A percentile compares a stretch with the other conserved stretches of the same genome.
Conservation (phyloP, 2,113 vertebrate species). For the Deroptyus accipitrinus region DNA sequence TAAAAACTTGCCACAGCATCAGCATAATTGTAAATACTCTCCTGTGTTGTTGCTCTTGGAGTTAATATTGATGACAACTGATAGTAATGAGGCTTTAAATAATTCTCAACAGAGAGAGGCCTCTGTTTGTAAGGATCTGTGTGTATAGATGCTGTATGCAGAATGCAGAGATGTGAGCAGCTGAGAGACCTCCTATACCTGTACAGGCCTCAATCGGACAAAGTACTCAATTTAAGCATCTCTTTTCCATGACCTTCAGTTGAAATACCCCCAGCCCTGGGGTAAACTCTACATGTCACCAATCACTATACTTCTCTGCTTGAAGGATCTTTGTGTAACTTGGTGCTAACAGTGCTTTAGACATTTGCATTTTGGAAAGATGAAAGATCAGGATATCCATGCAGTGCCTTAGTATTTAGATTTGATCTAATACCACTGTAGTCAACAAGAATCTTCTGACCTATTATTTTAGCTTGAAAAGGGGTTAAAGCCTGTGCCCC, state of each 20-base stretch:
- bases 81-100: neutral
- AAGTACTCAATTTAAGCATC: neutral
- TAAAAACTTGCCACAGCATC: neutral
- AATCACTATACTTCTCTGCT: too few species aligned
- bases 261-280: neutral
- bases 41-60: neutral
- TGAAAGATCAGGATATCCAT: rapidly evolving
- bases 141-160: rapidly evolving
- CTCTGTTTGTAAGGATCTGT: neutral
- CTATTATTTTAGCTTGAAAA: neutral
- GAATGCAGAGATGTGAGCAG: neutral
- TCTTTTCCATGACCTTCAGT: neutral
- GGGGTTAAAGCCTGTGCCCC: neutral
- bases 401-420: neutral
- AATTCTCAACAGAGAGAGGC: neutral
- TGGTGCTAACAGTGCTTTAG: rapidly evolving
- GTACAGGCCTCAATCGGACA: neutral
- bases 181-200: neutral
- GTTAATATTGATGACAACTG: neutral
- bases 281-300: neutral
- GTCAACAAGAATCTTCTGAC: neutral
- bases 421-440: neutral
- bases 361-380: neutral
- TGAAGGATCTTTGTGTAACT: neutral
- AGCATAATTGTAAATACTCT: neutral